Percentiles rank a stretch among this genome's conserved stretches.
Conservation (phyloP, 30 jellyfish, hydroid and myxozoan species). For the Aurelia sp. region DNA sequence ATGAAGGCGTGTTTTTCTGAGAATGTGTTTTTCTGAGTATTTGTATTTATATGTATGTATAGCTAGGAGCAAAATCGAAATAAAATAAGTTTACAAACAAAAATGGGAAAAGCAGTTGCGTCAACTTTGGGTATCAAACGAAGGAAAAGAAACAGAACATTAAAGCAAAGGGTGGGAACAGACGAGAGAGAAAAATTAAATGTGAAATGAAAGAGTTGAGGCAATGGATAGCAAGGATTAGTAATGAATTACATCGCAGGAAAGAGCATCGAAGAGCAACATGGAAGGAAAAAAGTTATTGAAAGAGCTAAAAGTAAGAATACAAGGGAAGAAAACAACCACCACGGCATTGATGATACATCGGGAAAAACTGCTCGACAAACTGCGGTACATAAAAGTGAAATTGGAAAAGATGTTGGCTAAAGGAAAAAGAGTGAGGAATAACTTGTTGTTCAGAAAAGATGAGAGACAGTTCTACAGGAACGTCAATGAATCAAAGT, state of each 20-base stretch:
- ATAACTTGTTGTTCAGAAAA: constrained; percentile 11
- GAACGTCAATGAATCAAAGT: constrained; percentile 12
- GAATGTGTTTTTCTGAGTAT: too few relatives aligned
- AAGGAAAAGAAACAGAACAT: constrained; percentile 8
- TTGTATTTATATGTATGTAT: too few relatives aligned
- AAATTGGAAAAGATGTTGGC: not conserved
- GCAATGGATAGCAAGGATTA: constrained; percentile 8
- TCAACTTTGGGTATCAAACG: constrained; percentile 2
- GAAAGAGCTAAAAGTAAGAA: constrained; percentile 11
- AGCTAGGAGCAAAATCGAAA: too few relatives aligned
- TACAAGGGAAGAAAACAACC: not conserved
- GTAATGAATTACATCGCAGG: constrained; percentile 18
- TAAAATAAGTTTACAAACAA: too few relatives aligned
- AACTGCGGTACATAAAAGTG: constrained; percentile 1
- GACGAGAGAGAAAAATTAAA: constrained; percentile 10
- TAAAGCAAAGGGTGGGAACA: constrained; percentile 5
- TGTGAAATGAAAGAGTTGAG: constrained; percentile 18
- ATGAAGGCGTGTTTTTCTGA: too few relatives aligned
- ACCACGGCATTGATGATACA: not conserved
- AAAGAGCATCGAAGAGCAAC: constrained; percentile 7
- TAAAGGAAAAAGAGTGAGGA: constrained; percentile 1
- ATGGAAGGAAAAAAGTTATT: constrained; percentile 11
- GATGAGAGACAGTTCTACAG: constrained; percentile 27
- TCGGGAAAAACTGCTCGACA: constrained; percentile 5
- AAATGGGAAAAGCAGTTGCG: constrained; percentile 20